A percentile compares a stretch with the other conserved stretches of the same genome.
Conservation (phyloP, 2,888 invertebrate genomes). For the Maniola hyperantus region DNA sequence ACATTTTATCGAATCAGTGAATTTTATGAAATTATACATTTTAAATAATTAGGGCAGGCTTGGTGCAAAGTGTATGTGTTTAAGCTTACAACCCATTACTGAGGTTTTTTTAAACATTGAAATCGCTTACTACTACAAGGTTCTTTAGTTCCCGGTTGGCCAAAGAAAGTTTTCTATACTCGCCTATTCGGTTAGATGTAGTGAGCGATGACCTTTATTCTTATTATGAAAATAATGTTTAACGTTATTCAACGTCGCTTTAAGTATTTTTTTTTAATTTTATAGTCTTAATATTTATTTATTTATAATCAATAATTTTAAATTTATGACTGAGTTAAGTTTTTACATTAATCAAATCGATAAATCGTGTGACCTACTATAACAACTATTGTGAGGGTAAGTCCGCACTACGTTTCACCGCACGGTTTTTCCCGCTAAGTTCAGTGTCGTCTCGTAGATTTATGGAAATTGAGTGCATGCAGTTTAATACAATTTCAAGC, state of each 20-base stretch:
- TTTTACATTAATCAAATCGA: not conserved
- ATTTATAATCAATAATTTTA: constrained; percentile 2
- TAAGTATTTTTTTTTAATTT: not conserved
- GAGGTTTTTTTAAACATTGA: not conserved
- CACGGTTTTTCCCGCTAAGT: too few species aligned
- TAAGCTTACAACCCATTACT: not conserved
- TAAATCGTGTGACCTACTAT: not conserved
- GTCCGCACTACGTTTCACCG: too few species aligned
- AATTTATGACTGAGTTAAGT: not conserved
- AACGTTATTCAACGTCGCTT: not conserved
- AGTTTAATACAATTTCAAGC: too few species aligned
- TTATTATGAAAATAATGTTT: not conserved
- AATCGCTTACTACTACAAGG: not conserved
- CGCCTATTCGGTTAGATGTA: not conserved
- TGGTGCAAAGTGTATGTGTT: not conserved
- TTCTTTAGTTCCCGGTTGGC: not conserved
- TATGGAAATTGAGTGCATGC: too few species aligned
- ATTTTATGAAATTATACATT: constrained; percentile 30
- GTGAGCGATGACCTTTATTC: not conserved
- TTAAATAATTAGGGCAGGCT: constrained; percentile 25
- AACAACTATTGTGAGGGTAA: not conserved
- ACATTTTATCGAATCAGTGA: constrained; percentile 29
- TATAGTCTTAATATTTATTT: not conserved
- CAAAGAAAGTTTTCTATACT: not conserved
- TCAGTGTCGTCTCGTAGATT: too few species aligned